Evolutionary conservation across 35 echinoderm and acorn worm species (phyloP), one percentile per base, ranked within the genome.

Genomic region (Acanthaster planci): DNA sequence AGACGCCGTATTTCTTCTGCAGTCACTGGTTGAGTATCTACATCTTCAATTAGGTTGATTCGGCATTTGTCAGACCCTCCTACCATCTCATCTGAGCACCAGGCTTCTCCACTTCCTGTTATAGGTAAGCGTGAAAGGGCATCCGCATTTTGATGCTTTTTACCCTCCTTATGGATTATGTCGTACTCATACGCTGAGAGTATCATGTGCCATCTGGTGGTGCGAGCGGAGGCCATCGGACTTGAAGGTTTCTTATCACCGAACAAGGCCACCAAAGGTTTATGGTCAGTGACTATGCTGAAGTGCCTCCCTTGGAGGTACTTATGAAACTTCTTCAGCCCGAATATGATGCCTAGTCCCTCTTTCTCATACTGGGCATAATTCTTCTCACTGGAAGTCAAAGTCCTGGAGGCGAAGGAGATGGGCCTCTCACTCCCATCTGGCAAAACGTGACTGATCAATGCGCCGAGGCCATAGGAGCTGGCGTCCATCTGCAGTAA

Each of bases 361-460:
- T 93, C 86, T 23, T 85, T 92, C 16, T 92, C 86, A 14, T 51
- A 88, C 47, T 93, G 91, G 5, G 91, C 79, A 79, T 86, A 90
- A 31, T 94, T 94, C 23, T 53, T 7, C 55, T 93, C 91, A 34
- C 59, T 84, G 35, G 42, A 18, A 19, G 32, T 55, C 9, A 89
- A 31, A 38, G 80, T 84, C 35, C 82, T 51, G 23, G 85, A 93
- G 21, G 80, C 86, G 51, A 78, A 84, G 7, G 86, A 52, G 5
- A 93, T 84, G 7, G 90, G 80, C 17, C 83, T 60, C 34, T 93
- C 86, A 38, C 47, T 67, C 5, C 82, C 82, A 76, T 93, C 76
- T 36, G 37, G 37, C 40, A 80, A 59, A 10, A 37, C 26, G 67
- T 89, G 86, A 44, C 81, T 85, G 40, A 93, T 84, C 14, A 85